phyloP scores from a whole-genome alignment of 2,113 vertebrate genomes.

The Myxocyprinus asiaticus region DNA sequence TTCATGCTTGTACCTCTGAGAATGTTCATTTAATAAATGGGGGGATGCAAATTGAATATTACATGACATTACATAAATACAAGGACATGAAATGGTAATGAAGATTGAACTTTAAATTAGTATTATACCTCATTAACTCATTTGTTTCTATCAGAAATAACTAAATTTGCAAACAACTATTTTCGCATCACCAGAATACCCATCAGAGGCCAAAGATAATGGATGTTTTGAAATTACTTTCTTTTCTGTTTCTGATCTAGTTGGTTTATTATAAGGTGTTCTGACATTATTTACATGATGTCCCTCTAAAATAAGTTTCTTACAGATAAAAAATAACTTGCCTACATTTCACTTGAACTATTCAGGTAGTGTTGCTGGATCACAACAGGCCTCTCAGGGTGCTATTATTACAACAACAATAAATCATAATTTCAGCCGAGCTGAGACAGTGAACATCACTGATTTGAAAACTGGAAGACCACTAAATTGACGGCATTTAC shows the following conservation, averaged over 20 bases:
- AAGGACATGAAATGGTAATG: background rate
- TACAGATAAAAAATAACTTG: background rate
- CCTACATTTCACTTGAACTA: conserved; percentile 11
- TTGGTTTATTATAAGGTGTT: background rate
- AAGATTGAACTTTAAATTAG: no score
- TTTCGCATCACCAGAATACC: background rate
- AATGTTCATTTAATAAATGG: background rate
- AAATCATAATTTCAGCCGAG: background rate
- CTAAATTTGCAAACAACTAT: background rate
- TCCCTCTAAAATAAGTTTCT: background rate
- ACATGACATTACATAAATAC: background rate
- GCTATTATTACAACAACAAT: conserved; percentile 4
- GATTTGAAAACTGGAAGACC: background rate
- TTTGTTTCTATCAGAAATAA: background rate
- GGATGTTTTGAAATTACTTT: background rate
- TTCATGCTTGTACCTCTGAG: conserved; percentile 2
- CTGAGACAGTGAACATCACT: background rate
- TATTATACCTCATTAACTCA: background rate
- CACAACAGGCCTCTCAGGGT: conserved; percentile 35
- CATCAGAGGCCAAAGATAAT: conserved; percentile 1
- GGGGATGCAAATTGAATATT: background rate
- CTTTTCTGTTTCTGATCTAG: background rate
- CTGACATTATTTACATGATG: background rate
- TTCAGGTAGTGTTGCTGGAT: conserved; percentile 7
- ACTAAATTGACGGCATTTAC: background rate